Evolutionary conservation across 2,113 vertebrate genomes (phyloP), one percentile per base, ranked within the genome.

Genomic region (Ciconia boyciana): DNA sequence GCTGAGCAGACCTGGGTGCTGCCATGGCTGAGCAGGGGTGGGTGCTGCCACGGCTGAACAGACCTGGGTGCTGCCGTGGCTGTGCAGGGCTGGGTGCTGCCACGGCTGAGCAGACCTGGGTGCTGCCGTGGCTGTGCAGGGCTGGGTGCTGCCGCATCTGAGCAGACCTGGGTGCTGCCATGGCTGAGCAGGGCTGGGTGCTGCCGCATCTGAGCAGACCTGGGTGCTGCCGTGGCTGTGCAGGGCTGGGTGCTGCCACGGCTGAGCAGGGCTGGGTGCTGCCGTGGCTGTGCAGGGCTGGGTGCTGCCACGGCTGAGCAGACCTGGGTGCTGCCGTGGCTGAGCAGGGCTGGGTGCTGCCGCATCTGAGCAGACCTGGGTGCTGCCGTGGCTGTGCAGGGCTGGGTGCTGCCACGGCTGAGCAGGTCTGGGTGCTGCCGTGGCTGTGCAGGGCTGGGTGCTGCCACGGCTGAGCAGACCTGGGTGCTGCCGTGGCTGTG

Each of bases 151-250:
- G 81, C 17, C 2, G 5, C 2, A 36, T 7, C 36, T 36, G 36
- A 36, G 36, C 36, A 36, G 36, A 36, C 36, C 36, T 36, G 36
- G 36, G 36, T 36, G 36, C 36, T 36, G 36, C 36, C 36, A 8
- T 36, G 36, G 36, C 36, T 8, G 36, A 7, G 36, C 36, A 36
- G 48, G 14, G 14, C 32, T 7, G 77, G 18, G 31, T 24, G 60
- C 6, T 43, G 10, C 17, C 3, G 8, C 0, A 4, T 32, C 4
- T 5, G 51, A 8, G 25, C n/a, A 1, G 58, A 5, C 26, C 36
- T 8, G n/a, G 36, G 66, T 43, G 69, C n/a, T 76, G 72, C 36
- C 2, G 9, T 4, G 11, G 34, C 18, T 6, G 26, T 4, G 8
- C 14, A 4, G 36, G 31, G 4, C 13, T 17, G 36, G 32, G 44